Evolutionary conservation across 2,797 vertebrate genomes (phyloP).

Genomic region (Miichthys miiuy): DNA sequence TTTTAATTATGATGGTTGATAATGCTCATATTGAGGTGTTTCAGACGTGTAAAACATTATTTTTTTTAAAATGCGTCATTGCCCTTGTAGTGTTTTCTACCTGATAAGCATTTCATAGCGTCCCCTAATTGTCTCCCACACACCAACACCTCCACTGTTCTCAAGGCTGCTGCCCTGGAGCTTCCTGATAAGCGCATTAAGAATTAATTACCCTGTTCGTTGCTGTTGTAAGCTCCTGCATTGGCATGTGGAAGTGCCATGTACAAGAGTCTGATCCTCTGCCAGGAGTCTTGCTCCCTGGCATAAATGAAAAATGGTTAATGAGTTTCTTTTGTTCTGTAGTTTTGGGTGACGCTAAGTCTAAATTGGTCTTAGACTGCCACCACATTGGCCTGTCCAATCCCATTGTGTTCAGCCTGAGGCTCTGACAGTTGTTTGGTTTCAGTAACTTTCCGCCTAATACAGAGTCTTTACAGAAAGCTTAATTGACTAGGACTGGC

Average conservation of each 20-base stretch:
- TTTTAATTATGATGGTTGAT: slow-evolving; percentile 75
- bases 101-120: slow-evolving; percentile 75
- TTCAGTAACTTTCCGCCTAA: slow-evolving; percentile 31
- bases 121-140: slow-evolving; percentile 78
- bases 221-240: slow-evolving; percentile 62
- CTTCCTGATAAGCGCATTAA: slow-evolving; percentile 81
- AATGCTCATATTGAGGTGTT: slow-evolving; percentile 60
- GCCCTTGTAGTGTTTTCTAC: slow-evolving; percentile 66
- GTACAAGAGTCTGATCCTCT: slow-evolving; percentile 64
- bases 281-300: slow-evolving; percentile 72
- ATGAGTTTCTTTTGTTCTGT: slow-evolving; percentile 79
- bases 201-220: slow-evolving; percentile 81
- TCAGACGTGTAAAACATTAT: slow-evolving; percentile 62
- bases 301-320: slow-evolving; percentile 67
- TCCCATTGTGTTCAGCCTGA: slow-evolving; percentile 45
- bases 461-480: slow-evolving; percentile 16
- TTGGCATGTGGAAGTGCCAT: slow-evolving; percentile 64
- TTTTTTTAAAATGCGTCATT: slow-evolving; percentile 32
- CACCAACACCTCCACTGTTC: slow-evolving; percentile 69
- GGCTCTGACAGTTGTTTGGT: slow-evolving; percentile 39
- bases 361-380: slow-evolving; percentile 53
- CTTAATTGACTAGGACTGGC: slow-evolving; percentile 2
- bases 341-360: slow-evolving; percentile 49
- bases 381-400: slow-evolving; percentile 44
- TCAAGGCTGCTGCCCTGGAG: slow-evolving; percentile 70